phyloP scores from a whole-genome alignment of 2,888 invertebrate genomes.

The Scaptomyza reducta region DNA sequence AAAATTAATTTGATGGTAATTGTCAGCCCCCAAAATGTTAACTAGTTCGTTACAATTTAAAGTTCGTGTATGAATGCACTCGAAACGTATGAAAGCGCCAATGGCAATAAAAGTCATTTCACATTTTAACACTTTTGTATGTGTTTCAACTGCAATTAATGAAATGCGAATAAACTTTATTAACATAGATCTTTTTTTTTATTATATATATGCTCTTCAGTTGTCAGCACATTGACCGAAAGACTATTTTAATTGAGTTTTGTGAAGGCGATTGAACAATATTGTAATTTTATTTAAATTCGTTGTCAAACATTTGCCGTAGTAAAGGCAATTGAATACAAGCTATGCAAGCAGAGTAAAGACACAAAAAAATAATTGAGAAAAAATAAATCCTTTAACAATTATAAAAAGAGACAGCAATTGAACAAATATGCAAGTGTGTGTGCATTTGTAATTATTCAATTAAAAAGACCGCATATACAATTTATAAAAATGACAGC shows the following conservation, averaged over 20 bases:
- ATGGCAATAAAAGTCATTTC: constrained; percentile 52
- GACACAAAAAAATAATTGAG: constrained; percentile 24
- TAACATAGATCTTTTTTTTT: constrained; percentile 17
- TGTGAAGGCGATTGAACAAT: constrained; percentile 39
- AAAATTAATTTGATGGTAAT: constrained; percentile 43
- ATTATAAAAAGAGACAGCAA: not conserved
- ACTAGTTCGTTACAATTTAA: constrained; percentile 48
- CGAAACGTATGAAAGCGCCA: constrained; percentile 34
- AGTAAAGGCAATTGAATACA: constrained; percentile 65
- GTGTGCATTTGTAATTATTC: constrained; percentile 64
- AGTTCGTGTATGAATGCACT: constrained; percentile 34
- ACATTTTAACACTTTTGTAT: constrained; percentile 56
- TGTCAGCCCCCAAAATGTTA: constrained; percentile 47
- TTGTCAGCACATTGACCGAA: constrained; percentile 47
- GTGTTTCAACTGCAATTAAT: constrained; percentile 58
- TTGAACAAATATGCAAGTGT: constrained; percentile 28
- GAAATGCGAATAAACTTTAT: constrained; percentile 37
- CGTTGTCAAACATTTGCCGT: constrained; percentile 44
- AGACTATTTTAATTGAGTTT: constrained; percentile 59
- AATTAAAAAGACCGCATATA: constrained; percentile 69
- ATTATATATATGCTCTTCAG: constrained; percentile 14
- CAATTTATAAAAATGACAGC: constrained; percentile 39
- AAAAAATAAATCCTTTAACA: constrained; percentile 12
- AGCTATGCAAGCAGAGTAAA: constrained; percentile 33
- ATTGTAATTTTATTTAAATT: constrained; percentile 37